Percentiles rank a stretch among this genome's conserved stretches.
Conservation (phyloP, 2,888 invertebrate species). For the Laothoe populi region DNA sequence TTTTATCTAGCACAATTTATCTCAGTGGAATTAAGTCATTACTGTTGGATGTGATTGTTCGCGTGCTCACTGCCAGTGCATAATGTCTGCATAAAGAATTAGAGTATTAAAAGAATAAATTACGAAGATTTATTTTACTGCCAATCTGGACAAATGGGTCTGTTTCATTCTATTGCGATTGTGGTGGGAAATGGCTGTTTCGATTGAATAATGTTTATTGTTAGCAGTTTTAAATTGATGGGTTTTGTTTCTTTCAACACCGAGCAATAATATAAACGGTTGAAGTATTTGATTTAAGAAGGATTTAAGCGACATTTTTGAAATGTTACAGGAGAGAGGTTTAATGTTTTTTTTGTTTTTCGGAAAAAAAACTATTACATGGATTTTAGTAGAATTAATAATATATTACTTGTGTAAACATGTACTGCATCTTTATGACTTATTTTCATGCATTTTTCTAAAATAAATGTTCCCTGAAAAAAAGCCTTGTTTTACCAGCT, state of each 20-base stretch:
- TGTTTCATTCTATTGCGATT: constrained; percentile 17
- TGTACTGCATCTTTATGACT: too few relatives aligned
- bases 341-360: too few relatives aligned
- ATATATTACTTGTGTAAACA: too few relatives aligned
- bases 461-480: too few relatives aligned
- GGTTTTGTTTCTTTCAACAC: background rate
- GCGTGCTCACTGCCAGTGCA: constrained; percentile 44
- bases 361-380: too few relatives aligned
- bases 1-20: background rate
- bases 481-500: too few relatives aligned
- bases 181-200: constrained; percentile 15
- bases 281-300: too few relatives aligned
- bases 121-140: constrained; percentile 29
- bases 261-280: too few relatives aligned
- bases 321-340: too few relatives aligned
- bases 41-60: constrained; percentile 27
- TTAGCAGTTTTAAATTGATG: background rate
- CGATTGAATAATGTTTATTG: constrained; percentile 10
- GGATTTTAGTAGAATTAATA: too few relatives aligned
- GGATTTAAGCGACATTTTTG: too few relatives aligned
- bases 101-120: constrained; percentile 46
- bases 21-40: constrained; percentile 15
- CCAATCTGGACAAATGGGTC: constrained; percentile 21
- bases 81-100: constrained; percentile 35
- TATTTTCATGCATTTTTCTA: too few relatives aligned